phyloP scores from a whole-genome alignment of 2,797 vertebrate species.

The Smutsia temminckii region DNA sequence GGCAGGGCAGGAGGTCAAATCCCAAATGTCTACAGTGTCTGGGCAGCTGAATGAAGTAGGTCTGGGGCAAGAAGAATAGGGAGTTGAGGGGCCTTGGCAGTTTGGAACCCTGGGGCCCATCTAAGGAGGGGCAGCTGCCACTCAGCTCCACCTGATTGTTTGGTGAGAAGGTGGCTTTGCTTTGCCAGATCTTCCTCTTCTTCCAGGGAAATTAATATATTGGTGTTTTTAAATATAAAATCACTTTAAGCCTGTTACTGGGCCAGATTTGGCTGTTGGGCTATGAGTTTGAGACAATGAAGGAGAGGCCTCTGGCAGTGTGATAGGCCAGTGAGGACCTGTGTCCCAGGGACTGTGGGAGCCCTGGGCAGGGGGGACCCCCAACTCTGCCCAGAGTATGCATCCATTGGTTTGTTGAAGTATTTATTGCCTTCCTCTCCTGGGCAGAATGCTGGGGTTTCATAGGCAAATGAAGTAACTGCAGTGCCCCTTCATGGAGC shows the following conservation, averaged over 20 bases:
- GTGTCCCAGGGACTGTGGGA: neutral
- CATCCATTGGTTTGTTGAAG: neutral
- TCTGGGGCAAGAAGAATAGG: neutral
- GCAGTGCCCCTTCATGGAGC: rapidly evolving
- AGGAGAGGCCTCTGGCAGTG: neutral
- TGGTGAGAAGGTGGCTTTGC: neutral
- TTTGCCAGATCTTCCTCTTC: neutral
- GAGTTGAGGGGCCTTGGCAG: neutral
- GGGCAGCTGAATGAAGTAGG: neutral
- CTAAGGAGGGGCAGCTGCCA: neutral
- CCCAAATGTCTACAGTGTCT: neutral
- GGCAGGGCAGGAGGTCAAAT: neutral
- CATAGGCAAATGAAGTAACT: neutral
- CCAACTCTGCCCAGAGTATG: neutral
- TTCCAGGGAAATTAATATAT: neutral
- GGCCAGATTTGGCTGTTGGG: neutral
- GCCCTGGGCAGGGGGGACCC: neutral
- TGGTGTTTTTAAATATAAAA: neutral
- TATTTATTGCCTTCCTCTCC: rapidly evolving
- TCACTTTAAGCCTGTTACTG: neutral
- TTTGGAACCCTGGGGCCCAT: neutral
- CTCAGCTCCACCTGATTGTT: neutral
- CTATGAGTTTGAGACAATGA: neutral
- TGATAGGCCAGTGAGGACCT: too few relatives aligned
- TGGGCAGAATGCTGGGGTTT: neutral